These are phyloP conservation scores for Boloria euphrosyne DNA, from an alignment of 2,888 invertebrate genomes.

Conservation along the genomic window DNA sequence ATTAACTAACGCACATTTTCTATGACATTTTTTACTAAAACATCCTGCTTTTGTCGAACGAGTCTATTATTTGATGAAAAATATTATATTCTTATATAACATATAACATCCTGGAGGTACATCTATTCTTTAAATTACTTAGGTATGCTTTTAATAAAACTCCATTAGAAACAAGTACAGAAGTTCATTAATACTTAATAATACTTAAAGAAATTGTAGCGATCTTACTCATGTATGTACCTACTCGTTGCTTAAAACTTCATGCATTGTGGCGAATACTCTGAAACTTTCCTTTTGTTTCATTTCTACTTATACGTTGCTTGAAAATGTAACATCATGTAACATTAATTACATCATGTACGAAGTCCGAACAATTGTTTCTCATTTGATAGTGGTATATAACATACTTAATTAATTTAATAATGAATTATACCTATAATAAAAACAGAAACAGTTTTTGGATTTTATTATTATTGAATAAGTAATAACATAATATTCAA, in stretches of 20 bases:
- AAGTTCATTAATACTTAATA: conserved; percentile 38
- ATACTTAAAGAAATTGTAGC: conserved; percentile 31
- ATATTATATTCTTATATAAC: too few species aligned
- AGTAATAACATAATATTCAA: too few species aligned
- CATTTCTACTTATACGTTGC: conserved; percentile 33
- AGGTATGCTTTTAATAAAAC: background rate
- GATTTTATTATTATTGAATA: too few species aligned
- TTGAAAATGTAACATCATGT: conserved; percentile 33
- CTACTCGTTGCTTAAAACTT: conserved; percentile 42
- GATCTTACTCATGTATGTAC: conserved; percentile 31
- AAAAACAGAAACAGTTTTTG: too few species aligned
- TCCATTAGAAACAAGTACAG: conserved; percentile 17
- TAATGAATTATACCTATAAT: background rate
- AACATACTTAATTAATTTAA: background rate
- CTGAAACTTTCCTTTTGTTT: conserved; percentile 40
- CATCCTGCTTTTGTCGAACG: too few species aligned
- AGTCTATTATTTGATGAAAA: too few species aligned
- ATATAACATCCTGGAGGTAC: too few species aligned
- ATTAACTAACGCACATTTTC: too few species aligned
- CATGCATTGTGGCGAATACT: conserved; percentile 32
- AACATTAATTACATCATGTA: conserved; percentile 29
- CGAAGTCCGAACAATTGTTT: conserved; percentile 5
- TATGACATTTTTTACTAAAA: too few species aligned
- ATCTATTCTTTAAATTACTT: background rate
- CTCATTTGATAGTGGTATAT: background rate